Conservation (phyloP, 2,797 vertebrate species). For the Sebastes iracundus region DNA sequence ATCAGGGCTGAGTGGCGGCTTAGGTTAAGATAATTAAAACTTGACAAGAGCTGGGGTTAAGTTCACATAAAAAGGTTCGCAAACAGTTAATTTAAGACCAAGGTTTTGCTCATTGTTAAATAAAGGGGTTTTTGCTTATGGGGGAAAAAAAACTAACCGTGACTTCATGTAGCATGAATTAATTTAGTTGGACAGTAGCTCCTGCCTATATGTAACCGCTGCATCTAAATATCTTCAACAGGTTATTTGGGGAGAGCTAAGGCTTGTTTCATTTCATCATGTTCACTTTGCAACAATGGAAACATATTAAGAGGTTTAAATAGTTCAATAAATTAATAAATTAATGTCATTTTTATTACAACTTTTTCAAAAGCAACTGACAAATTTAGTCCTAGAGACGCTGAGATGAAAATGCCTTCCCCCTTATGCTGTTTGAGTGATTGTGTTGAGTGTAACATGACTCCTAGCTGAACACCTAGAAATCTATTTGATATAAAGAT, state of each 20-base stretch:
- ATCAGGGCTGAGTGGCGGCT: background rate
- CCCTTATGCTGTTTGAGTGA: background rate
- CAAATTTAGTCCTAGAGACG: background rate
- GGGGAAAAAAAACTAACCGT: background rate
- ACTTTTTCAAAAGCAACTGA: background rate
- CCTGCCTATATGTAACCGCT: background rate
- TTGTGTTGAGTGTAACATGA: background rate
- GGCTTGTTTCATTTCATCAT: background rate
- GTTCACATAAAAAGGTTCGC: background rate
- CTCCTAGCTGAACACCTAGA: background rate
- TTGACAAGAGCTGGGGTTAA: background rate
- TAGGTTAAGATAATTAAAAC: background rate
- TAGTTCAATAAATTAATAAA: background rate
- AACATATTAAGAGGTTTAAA: background rate
- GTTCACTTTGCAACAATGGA: background rate
- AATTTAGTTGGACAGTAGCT: background rate
- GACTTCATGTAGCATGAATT: background rate
- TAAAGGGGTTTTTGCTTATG: background rate
- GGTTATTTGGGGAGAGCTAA: background rate
- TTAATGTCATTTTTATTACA: fast-evolving
- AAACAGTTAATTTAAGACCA: background rate
- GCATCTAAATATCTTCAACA: background rate
- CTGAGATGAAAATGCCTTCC: background rate
- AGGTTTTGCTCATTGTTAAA: background rate
- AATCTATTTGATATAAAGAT: slow-evolving; percentile 26